These are phyloP conservation scores for Eulacestoma nigropectus DNA, from an alignment of 2,113 vertebrate species.

Conservation along the genomic window DNA sequence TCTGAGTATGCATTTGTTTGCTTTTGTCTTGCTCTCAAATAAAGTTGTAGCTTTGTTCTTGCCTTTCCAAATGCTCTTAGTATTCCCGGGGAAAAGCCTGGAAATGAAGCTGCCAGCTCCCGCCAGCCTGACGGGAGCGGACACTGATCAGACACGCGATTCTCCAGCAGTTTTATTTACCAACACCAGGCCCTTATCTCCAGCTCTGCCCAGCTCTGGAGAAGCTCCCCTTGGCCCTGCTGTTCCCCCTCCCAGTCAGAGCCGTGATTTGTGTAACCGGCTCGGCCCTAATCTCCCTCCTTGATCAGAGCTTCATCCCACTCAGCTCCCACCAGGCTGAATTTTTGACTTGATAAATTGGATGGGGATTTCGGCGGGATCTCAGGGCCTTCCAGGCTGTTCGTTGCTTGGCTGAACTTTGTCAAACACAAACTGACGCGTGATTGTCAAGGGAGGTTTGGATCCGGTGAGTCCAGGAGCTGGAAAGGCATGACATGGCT, in stretches of 20 bases:
- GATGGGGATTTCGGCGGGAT: background rate
- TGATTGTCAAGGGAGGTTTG: background rate
- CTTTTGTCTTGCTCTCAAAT: constrained; percentile 38
- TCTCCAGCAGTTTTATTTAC: constrained; percentile 17
- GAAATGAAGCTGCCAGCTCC: constrained; percentile 6
- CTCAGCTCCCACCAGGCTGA: constrained; percentile 15
- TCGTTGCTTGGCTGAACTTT: constrained; percentile 16
- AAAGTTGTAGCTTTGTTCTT: constrained; percentile 44
- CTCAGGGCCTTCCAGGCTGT: background rate
- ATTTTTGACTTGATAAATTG: constrained; percentile 47
- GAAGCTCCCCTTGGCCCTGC: background rate
- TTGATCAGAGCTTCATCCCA: constrained; percentile 21
- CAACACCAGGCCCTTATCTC: background rate
- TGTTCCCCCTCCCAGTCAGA: background rate
- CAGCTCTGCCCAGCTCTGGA: background rate
- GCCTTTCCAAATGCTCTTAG: constrained; percentile 22
- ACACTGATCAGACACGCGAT: background rate
- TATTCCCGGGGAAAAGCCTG: constrained; percentile 36
- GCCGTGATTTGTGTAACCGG: background rate
- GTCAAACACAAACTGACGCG: fast-evolving
- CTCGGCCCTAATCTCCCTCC: background rate
- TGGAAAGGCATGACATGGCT: fast-evolving
- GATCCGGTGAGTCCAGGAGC: background rate
- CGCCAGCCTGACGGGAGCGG: constrained; percentile 17
- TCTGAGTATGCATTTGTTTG: constrained; percentile 54